Percentiles rank a stretch among this genome's conserved stretches.
These are phyloP conservation scores for Colostygia pectinataria DNA, from an alignment of 2,888 invertebrate genomes.

Conservation along the genomic window DNA sequence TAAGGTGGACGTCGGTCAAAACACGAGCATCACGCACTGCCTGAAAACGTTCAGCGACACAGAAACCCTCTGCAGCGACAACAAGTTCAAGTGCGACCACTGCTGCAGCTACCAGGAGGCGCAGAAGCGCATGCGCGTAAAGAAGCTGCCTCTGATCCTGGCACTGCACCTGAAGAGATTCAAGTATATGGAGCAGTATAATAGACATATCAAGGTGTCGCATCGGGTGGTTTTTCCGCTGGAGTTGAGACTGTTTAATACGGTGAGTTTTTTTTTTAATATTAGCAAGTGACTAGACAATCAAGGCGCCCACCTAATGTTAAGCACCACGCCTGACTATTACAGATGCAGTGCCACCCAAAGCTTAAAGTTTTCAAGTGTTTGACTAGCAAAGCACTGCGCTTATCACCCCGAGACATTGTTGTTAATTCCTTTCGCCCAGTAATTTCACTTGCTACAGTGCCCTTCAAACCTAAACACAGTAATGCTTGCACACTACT, in stretches of 20 bases:
- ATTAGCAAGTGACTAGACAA: no score
- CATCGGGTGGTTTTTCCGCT: slow-evolving; percentile 99
- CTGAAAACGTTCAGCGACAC: slow-evolving; percentile 98
- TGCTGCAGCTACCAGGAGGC: slow-evolving; percentile 99
- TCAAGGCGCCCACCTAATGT: no score
- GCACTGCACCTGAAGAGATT: slow-evolving; percentile 98
- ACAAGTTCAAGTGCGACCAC: slow-evolving; percentile 99
- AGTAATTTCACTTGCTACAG: no score
- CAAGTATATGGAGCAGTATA: slow-evolving; percentile 99
- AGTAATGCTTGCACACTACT: no score
- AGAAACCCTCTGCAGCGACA: slow-evolving; percentile 98
- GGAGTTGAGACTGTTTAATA: slow-evolving; percentile 98
- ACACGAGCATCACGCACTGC: slow-evolving; percentile 99
- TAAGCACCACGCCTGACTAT: no score
- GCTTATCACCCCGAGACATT: no score
- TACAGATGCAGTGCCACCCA: no score
- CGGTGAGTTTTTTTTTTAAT: slow-evolving; percentile 90
- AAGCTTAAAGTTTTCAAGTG: no score
- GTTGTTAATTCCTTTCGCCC: no score
- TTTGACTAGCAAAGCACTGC: no score
- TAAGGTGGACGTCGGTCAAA: slow-evolving; percentile 99
- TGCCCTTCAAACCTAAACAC: no score
- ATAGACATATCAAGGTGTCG: slow-evolving; percentile 99
- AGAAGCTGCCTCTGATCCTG: slow-evolving; percentile 98
- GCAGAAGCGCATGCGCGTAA: slow-evolving; percentile 98